A percentile compares a stretch with the other conserved stretches of the same genome.
Evolutionary conservation across 2,888 invertebrate genomes (phyloP).

Genomic region (Gastracanthus pulcherrimus): DNA sequence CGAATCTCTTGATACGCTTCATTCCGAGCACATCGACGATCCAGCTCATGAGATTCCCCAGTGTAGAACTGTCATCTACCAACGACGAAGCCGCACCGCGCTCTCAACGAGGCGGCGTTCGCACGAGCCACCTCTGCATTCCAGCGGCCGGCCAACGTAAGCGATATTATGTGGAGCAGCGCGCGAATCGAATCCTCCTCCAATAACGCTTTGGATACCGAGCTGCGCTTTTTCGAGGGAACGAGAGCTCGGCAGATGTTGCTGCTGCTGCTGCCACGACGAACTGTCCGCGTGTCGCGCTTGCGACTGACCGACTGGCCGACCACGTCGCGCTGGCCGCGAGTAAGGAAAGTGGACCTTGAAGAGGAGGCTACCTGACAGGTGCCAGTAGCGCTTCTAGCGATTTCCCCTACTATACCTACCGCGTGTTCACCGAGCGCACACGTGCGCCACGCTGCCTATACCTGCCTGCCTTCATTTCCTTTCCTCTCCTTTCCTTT

Average conservation of each 20-base stretch:
- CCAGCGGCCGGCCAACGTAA: too few relatives aligned
- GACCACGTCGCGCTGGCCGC: not conserved
- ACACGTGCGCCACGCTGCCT: conserved; percentile 29
- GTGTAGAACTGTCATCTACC: not conserved
- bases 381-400: not conserved
- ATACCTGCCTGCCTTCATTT: too few relatives aligned
- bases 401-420: not conserved
- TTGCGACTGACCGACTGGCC: not conserved
- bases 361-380: conserved; percentile 9
- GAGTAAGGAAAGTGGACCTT: conserved; percentile 30
- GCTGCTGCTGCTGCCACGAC: not conserved
- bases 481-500: too few relatives aligned
- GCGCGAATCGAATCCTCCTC: too few relatives aligned
- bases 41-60: conserved; percentile 31
- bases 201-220: too few relatives aligned
- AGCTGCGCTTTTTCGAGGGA: too few relatives aligned
- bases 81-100: too few relatives aligned
- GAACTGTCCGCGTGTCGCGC: not conserved
- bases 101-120: too few relatives aligned
- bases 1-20: conserved; percentile 76
- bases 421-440: not conserved
- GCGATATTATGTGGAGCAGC: too few relatives aligned
- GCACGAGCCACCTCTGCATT: not conserved
- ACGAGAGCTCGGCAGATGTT: too few relatives aligned
- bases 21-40: conserved; percentile 58